phyloP scores from a whole-genome alignment of 2,888 invertebrate species.

The Drepanosiphum platanoidis region DNA sequence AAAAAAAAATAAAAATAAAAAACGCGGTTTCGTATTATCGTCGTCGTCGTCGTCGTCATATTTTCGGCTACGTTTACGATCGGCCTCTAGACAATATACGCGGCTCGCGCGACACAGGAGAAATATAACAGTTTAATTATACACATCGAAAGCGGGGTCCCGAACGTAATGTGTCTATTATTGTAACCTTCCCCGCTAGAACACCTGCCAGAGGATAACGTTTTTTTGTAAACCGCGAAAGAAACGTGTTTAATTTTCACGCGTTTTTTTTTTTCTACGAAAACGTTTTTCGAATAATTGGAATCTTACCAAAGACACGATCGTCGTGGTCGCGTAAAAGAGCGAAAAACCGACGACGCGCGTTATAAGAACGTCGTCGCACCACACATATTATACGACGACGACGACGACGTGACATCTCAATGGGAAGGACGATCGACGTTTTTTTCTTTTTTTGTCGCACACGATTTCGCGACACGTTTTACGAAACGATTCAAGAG shows the following conservation, averaged over 20 bases:
- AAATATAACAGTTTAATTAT: slow-evolving; percentile 37
- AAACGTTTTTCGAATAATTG: too few species aligned
- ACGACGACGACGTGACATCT: background rate
- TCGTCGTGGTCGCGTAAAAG: too few species aligned
- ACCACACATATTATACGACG: too few species aligned
- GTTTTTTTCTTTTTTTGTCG: too few species aligned
- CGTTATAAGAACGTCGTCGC: too few species aligned
- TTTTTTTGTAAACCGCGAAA: background rate
- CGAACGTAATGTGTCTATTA: background rate
- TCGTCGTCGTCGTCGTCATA: background rate
- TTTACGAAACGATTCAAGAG: too few species aligned
- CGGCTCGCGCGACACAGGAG: background rate
- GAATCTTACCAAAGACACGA: background rate
- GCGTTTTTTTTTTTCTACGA: background rate
- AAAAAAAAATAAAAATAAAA: background rate
- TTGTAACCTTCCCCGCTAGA: slow-evolving; percentile 1
- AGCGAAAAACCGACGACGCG: too few species aligned
- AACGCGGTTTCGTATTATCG: slow-evolving; percentile 13
- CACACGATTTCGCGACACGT: too few species aligned
- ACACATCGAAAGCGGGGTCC: background rate
- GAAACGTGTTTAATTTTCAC: slow-evolving; percentile 1
- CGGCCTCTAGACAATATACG: background rate
- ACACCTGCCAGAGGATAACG: slow-evolving; percentile 19
- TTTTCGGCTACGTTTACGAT: background rate
- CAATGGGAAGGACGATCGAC: background rate